A percentile compares a stretch with the other conserved stretches of the same genome.
Conservation (phyloP, 2,888 invertebrate species). For the Eupsilia transversa region DNA sequence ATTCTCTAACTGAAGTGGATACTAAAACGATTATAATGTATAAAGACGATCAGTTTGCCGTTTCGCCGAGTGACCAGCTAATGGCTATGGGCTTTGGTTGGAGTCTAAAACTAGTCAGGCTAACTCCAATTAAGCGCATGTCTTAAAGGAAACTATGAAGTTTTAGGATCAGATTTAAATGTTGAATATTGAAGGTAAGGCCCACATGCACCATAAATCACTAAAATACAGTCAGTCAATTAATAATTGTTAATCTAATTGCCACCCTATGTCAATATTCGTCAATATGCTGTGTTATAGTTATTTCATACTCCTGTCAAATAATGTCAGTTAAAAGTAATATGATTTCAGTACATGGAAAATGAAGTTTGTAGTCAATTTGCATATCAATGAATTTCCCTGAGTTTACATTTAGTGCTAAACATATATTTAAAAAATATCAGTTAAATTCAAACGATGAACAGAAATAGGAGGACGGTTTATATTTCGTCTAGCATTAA, state of each 20-base stretch:
- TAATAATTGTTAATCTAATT: not conserved
- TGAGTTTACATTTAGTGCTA: not conserved
- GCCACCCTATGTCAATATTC: not conserved
- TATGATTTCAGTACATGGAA: no score
- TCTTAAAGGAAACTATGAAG: not conserved
- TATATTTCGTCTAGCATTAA: not conserved
- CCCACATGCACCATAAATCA: not conserved
- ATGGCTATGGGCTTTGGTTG: not conserved
- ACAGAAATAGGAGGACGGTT: not conserved
- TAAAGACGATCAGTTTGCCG: not conserved
- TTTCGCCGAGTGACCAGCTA: not conserved
- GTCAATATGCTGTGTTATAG: not conserved
- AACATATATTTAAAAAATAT: no score
- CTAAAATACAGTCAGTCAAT: not conserved
- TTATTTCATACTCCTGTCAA: not conserved
- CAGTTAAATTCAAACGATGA: no score
- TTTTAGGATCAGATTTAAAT: not conserved
- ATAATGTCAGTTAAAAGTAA: no score
- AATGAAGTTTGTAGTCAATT: no score
- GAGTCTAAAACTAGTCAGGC: not conserved
- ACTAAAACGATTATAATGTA: not conserved
- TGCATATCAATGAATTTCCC: not conserved
- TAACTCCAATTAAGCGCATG: not conserved
- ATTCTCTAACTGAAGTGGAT: not conserved
- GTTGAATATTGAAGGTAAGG: not conserved